Evolutionary conservation across 2,113 vertebrate genomes (phyloP).

Genomic region (Lagopus muta): DNA sequence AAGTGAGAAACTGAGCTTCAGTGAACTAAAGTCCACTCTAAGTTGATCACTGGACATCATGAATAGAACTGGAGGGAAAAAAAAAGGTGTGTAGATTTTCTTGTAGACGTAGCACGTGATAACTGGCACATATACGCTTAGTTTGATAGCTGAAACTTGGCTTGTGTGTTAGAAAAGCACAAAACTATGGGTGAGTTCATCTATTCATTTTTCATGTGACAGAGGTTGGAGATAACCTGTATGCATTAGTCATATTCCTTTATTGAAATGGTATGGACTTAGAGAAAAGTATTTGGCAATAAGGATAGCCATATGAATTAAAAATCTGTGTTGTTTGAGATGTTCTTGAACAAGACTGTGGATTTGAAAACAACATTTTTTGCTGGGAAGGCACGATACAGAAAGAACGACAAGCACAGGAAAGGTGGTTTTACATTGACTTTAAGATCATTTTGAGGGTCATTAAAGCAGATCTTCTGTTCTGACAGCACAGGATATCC

Average conservation of each 20-base stretch:
- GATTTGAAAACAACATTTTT: not conserved
- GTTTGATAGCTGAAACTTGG: not conserved
- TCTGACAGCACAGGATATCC: conserved; percentile 11
- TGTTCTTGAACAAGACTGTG: not conserved
- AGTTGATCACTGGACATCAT: not conserved
- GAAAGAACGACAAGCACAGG: not conserved
- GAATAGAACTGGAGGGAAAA: not conserved
- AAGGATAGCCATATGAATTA: not conserved
- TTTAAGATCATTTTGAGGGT: conserved; percentile 9
- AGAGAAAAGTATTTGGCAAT: not conserved
- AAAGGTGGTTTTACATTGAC: not conserved
- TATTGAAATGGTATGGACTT: conserved; percentile 20
- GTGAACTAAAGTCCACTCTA: not conserved
- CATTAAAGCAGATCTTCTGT: conserved; percentile 28
- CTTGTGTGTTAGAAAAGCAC: not conserved
- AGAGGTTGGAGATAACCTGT: conserved; percentile 14
- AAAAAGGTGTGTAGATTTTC: not conserved
- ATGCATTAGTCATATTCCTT: conserved; percentile 2
- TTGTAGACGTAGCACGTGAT: not conserved
- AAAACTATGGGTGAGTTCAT: not conserved
- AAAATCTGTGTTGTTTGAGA: not conserved
- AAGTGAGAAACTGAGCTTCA: not conserved
- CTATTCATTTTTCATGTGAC: not conserved
- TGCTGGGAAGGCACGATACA: not conserved
- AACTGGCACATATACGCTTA: not conserved